A percentile compares a stretch with the other conserved stretches of the same genome.
phyloP scores from a whole-genome alignment of 2,888 invertebrate genomes.

The Hypsopygia costalis region DNA sequence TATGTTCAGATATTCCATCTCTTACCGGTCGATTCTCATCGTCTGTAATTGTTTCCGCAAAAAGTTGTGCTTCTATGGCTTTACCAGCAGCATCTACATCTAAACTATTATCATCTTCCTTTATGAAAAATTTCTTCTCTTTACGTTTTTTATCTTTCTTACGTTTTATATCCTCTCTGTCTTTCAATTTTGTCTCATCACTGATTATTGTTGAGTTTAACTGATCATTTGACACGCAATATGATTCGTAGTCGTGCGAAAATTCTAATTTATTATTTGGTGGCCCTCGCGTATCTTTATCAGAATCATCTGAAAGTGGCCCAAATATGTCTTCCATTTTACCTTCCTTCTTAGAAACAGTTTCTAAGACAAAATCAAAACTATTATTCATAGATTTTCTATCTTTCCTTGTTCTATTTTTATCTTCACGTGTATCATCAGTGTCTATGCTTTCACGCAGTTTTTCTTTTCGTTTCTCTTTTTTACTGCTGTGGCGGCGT shows the following conservation, averaged over 20 bases:
- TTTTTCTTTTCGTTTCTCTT: constrained; percentile 82
- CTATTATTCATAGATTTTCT: constrained; percentile 55
- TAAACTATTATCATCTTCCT: constrained; percentile 88
- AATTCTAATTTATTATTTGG: constrained; percentile 44
- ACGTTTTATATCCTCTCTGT: constrained; percentile 79
- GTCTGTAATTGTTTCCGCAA: constrained; percentile 83
- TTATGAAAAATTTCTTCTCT: constrained; percentile 78
- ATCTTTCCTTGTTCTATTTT: constrained; percentile 81
- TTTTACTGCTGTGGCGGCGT: constrained; percentile 76
- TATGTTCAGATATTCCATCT: constrained; percentile 43
- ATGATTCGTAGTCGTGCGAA: constrained; percentile 36
- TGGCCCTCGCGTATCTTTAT: constrained; percentile 43
- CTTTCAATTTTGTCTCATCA: constrained; percentile 53
- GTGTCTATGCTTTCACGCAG: constrained; percentile 72
- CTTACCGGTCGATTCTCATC: constrained; percentile 56
- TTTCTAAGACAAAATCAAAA: constrained; percentile 45
- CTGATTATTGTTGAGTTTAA: constrained; percentile 21
- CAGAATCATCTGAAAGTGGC: constrained; percentile 88
- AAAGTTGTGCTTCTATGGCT: constrained; percentile 89
- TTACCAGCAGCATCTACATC: constrained; percentile 91
- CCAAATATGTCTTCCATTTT: constrained; percentile 95
- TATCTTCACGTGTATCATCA: constrained; percentile 72
- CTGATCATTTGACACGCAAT: constrained; percentile 28
- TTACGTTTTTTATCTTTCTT: constrained; percentile 83
- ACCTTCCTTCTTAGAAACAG: constrained; percentile 82